These are phyloP conservation scores for Aphrocallistes beatrix DNA, from an alignment of 37 sponge, comb jelly and placozoan genomes.

Conservation along the genomic window DNA sequence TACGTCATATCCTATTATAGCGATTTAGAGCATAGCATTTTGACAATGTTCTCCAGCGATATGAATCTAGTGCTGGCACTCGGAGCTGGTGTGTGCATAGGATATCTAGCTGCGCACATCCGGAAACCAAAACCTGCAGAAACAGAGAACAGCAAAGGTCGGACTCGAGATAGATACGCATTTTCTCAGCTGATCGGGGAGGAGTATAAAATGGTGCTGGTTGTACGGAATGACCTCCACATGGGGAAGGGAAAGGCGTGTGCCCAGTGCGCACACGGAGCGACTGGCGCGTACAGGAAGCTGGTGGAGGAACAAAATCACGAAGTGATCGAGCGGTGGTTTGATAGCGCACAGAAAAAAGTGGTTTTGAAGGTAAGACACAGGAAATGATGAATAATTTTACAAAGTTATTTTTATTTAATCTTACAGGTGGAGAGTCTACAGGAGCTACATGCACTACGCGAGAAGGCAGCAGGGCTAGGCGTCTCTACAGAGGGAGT, in stretches of 20 bases:
- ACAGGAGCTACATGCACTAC: not conserved
- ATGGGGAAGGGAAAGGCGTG: slow-evolving; percentile 97
- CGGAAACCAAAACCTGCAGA: not conserved
- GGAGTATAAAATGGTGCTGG: slow-evolving; percentile 88
- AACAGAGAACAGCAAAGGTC: not conserved
- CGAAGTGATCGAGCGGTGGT: slow-evolving; percentile 62
- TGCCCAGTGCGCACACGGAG: slow-evolving; percentile 47
- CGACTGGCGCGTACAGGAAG: not conserved
- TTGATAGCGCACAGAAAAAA: slow-evolving; percentile 59
- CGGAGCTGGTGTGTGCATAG: not conserved
- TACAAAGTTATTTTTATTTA: too few species aligned
- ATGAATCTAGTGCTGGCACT: not conserved
- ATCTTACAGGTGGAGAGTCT: slow-evolving; percentile 7
- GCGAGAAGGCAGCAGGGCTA: not conserved
- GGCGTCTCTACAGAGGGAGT: slow-evolving; percentile 67
- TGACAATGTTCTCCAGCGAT: too few species aligned
- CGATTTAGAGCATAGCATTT: too few species aligned
- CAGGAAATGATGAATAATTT: too few species aligned
- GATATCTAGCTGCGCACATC: not conserved
- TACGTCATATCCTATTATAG: too few species aligned
- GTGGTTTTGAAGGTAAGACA: slow-evolving; percentile 61
- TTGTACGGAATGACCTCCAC: slow-evolving; percentile 82
- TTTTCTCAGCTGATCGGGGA: not conserved
- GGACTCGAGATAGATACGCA: not conserved
- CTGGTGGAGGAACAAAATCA: not conserved